These are phyloP conservation scores for Phylloscopus whistleri DNA, from an alignment of 2,113 vertebrate genomes.

Conservation along the genomic window DNA sequence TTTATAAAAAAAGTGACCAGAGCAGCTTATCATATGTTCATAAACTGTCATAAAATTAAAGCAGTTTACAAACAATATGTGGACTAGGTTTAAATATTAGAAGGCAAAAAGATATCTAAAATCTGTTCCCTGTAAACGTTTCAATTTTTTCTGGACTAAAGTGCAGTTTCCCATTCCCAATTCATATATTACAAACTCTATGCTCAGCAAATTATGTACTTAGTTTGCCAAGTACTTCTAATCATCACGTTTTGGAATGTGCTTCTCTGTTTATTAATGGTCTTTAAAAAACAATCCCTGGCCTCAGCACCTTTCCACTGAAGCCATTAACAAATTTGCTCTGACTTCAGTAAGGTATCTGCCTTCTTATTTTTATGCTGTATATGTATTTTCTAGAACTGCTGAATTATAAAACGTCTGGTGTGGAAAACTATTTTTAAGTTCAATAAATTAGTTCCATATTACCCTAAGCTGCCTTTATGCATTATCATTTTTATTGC, in stretches of 20 bases:
- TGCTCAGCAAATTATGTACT: background rate
- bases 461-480: background rate
- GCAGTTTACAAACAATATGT: background rate
- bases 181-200: background rate
- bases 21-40: background rate
- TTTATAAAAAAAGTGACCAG: background rate
- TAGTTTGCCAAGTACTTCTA: background rate
- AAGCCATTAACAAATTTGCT: background rate
- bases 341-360: background rate
- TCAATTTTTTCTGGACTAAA: background rate
- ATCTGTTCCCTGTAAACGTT: background rate
- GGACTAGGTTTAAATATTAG: background rate
- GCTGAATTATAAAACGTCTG: slow-evolving; percentile 22
- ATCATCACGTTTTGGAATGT: background rate
- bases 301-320: background rate
- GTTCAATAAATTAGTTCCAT: slow-evolving; percentile 39
- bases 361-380: background rate
- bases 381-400: background rate
- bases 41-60: background rate
- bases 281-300: background rate
- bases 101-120: background rate
- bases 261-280: background rate
- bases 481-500: slow-evolving; percentile 8
- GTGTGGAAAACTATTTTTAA: background rate
- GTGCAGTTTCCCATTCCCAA: background rate